Evolutionary conservation across 1,140 invertebrate genomes (phyloP).

Genomic region (Drosophila ironensis): DNA sequence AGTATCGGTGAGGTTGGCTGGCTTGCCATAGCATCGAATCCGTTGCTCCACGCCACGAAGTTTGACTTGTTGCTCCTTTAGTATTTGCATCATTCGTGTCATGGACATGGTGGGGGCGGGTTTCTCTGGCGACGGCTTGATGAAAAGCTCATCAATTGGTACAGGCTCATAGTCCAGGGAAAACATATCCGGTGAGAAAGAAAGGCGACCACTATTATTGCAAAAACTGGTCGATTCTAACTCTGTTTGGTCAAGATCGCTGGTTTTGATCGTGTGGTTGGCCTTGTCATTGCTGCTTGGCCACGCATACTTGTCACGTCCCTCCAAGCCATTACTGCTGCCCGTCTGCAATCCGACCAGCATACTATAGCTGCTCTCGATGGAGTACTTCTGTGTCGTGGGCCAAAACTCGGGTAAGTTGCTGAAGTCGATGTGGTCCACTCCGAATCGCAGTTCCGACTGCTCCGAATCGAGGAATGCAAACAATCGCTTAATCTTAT

Average conservation of each 20-base stretch:
- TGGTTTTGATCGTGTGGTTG: slow-evolving; percentile 65
- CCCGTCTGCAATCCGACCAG: slow-evolving; percentile 72
- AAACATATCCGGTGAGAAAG: slow-evolving; percentile 65
- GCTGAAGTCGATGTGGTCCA: slow-evolving; percentile 71
- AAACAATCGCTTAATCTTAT: slow-evolving; percentile 65
- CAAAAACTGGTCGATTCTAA: slow-evolving; percentile 58
- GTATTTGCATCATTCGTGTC: slow-evolving; percentile 52
- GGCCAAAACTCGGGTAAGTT: slow-evolving; percentile 57
- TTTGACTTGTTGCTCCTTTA: slow-evolving; percentile 57
- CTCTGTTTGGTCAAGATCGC: slow-evolving; percentile 70
- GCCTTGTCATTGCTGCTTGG: slow-evolving; percentile 40
- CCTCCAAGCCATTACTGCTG: slow-evolving; percentile 66
- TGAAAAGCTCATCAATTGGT: slow-evolving; percentile 66
- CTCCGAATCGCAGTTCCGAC: slow-evolving; percentile 57
- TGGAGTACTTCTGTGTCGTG: slow-evolving; percentile 64
- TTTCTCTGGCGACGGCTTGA: slow-evolving; percentile 25
- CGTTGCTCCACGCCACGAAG: slow-evolving; percentile 55
- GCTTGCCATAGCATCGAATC: slow-evolving; percentile 50
- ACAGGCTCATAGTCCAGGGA: slow-evolving; percentile 61
- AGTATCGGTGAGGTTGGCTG: slow-evolving; percentile 32
- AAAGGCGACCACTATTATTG: slow-evolving; percentile 57
- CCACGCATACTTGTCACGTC: slow-evolving; percentile 74
- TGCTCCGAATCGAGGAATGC: slow-evolving; percentile 46
- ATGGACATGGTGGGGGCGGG: slow-evolving; percentile 27
- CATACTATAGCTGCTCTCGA: slow-evolving; percentile 78